A percentile compares a stretch with the other conserved stretches of the same genome.
phyloP scores from a whole-genome alignment of 2,113 vertebrate species.

The Pterocles burchelli region DNA sequence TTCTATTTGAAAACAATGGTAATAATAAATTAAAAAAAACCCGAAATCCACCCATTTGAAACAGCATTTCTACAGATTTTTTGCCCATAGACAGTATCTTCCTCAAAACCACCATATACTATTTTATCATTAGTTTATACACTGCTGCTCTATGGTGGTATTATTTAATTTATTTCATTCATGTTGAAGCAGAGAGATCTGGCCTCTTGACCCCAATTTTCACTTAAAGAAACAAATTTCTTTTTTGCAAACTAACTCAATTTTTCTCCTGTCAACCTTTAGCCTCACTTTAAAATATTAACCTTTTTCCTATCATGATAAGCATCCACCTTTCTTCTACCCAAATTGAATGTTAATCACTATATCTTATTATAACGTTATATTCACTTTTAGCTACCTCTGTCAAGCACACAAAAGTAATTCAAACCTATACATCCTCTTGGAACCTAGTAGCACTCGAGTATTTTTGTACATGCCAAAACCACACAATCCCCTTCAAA shows the following conservation, averaged over 20 bases:
- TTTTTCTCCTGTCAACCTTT: constrained; percentile 86
- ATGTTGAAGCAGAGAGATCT: constrained; percentile 68
- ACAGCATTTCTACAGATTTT: constrained; percentile 5
- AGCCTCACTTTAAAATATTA: constrained; percentile 80
- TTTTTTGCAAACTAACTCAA: constrained; percentile 82
- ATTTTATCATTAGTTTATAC: constrained; percentile 70
- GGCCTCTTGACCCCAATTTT: constrained; percentile 83
- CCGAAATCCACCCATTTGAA: background rate
- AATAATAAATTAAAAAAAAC: background rate
- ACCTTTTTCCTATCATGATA: constrained; percentile 74
- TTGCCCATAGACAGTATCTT: constrained; percentile 24
- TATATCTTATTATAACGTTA: constrained; percentile 61
- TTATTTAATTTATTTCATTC: constrained; percentile 83
- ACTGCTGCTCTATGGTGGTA: constrained; percentile 46
- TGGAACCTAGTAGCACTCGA: background rate
- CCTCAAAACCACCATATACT: constrained; percentile 17
- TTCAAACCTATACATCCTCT: constrained; percentile 29
- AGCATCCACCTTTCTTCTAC: constrained; percentile 70
- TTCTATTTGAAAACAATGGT: background rate
- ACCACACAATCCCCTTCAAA: background rate
- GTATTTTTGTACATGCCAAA: background rate
- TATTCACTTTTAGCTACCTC: constrained; percentile 47
- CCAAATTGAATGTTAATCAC: constrained; percentile 69
- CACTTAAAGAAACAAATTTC: constrained; percentile 85
- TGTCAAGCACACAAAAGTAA: constrained; percentile 10